Conservation (phyloP, 2,113 vertebrate genomes). For the Nyctereutes procyonoides region DNA sequence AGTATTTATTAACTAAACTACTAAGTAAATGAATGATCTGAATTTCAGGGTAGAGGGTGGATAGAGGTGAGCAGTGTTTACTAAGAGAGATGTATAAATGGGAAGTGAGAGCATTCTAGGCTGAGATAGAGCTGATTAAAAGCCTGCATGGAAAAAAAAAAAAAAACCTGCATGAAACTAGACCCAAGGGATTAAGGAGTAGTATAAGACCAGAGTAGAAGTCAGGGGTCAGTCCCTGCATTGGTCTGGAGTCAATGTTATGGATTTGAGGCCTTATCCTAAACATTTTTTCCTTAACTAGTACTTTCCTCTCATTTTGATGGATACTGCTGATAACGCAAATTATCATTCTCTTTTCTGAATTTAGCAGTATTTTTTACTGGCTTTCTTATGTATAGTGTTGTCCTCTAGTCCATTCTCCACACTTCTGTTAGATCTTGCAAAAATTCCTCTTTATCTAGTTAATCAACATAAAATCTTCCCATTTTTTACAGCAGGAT, state of each 20-base stretch:
- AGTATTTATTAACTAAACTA: background rate
- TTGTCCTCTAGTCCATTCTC: background rate
- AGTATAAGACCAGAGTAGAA: background rate
- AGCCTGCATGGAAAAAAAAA: background rate
- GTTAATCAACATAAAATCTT: constrained; percentile 24
- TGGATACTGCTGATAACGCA: background rate
- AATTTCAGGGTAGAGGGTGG: background rate
- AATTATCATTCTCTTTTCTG: background rate
- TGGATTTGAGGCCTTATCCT: background rate
- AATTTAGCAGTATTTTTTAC: background rate
- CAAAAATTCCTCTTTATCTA: constrained; percentile 3
- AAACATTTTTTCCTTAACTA: background rate
- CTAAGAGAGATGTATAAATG: background rate
- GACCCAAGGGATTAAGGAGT: background rate
- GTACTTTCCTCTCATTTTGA: background rate
- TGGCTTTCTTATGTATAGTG: background rate
- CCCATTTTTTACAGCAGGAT: background rate
- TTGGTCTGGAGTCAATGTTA: background rate
- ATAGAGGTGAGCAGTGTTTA: background rate
- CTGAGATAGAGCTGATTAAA: background rate
- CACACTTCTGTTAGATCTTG: background rate
- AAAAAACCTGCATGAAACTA: background rate
- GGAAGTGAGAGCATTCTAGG: background rate
- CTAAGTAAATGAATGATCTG: background rate
- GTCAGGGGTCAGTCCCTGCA: background rate